Base-by-base conservation (phyloP, 2,797 vertebrate species). In the Zenarchopterus dispar region DNA sequence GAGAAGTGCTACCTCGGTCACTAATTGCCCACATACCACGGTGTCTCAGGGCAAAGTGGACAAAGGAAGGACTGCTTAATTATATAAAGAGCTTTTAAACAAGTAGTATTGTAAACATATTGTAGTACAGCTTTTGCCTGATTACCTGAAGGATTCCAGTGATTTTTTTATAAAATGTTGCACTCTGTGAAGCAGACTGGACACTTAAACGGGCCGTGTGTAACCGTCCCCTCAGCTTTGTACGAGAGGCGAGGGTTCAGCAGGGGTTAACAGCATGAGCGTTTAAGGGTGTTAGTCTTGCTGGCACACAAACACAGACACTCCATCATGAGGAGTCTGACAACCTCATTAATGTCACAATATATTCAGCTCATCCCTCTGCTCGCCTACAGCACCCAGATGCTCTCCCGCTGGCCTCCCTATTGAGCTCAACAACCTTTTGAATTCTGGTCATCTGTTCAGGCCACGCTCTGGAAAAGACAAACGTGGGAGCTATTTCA, bases 271-370 rank as follows among this genome's bases (percentile, higher is more conserved):
- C 88, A 86, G 88, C 82, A 74, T 83, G 86, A 90, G 82, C 88
- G 67, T 91, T 93, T 91, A 90, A 91, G 84, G 84, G 84, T 88
- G 89, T 91, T 86, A 80, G 85, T 81, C 77, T 87, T 78, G 74
- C 86, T 81, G 87, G 87, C 90, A 89, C 89, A 90, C 90, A 90
- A 93, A 90, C 86, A 84, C 77, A 85, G 84, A 75, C 88, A 86
- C 89, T 92, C 90, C 84, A 90, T 93, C 91, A 91, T 70, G 64
- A 77, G 76, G 76, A 77, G 78, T 67, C 83, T 88, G 91, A 92
- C 90, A 91, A 89, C 88, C 88, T 89, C 89, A 92, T 93, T 93
- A 92, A 92, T 92, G 92, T 92, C 91, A 91, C 89, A 81, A 91
- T 88, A 93, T 91, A 91, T 91, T 90, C 89, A 84, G 73, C 70